Percentiles rank a stretch among this genome's conserved stretches.
phyloP scores from a whole-genome alignment of 2,113 vertebrate genomes.

The Scomber scombrus region DNA sequence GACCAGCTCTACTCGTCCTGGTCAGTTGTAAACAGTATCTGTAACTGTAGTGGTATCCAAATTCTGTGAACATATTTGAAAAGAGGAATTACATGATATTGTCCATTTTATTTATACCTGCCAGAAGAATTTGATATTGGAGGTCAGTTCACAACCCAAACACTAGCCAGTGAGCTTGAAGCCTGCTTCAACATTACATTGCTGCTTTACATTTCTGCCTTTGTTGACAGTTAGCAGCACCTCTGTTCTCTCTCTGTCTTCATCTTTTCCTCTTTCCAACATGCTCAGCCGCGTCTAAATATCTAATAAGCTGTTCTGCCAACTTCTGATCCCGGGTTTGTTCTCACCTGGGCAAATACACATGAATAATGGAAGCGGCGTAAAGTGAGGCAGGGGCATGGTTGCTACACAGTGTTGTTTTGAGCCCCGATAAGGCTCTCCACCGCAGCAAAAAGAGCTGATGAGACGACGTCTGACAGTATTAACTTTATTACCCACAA shows the following conservation, averaged over 20 bases:
- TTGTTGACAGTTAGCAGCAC: conserved; percentile 26
- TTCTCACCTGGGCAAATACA: conserved; percentile 80
- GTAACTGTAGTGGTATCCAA: neutral
- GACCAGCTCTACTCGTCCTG: neutral
- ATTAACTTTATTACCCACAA: conserved; percentile 74
- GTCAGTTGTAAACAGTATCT: neutral
- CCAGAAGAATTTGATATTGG: neutral
- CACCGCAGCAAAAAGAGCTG: conserved; percentile 65
- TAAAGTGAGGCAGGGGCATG: conserved; percentile 58
- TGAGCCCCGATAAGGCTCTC: conserved; percentile 74
- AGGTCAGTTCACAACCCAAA: conserved; percentile 19
- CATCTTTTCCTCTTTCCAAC: conserved; percentile 35
- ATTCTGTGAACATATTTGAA: neutral
- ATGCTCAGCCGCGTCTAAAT: conserved; percentile 57
- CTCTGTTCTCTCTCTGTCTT: conserved; percentile 32
- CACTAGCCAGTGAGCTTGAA: neutral
- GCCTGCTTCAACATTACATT: too few species aligned
- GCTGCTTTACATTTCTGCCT: conserved; percentile 37
- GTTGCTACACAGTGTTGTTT: conserved; percentile 65
- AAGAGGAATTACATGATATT: neutral
- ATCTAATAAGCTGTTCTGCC: conserved; percentile 71
- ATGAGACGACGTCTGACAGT: conserved; percentile 76
- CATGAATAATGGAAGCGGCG: conserved; percentile 78
- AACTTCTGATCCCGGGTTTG: conserved; percentile 69
- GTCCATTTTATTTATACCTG: neutral